Evolutionary conservation across 2,888 invertebrate species (phyloP).

Genomic region (Girardia tigrina): DNA sequence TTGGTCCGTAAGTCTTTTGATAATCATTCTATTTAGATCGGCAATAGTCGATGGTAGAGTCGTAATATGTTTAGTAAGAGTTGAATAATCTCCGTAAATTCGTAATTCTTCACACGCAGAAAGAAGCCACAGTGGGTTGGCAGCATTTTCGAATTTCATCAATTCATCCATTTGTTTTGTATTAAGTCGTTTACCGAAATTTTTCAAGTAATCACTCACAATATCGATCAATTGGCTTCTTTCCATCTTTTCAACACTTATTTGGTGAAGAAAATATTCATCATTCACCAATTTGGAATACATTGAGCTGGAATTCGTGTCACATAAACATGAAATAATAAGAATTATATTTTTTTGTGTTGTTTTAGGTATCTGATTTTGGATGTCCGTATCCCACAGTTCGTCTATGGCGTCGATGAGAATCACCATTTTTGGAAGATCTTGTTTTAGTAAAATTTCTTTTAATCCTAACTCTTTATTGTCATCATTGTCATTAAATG

Average conservation of each 20-base stretch:
- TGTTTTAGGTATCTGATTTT: background rate
- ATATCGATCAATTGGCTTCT: constrained; percentile 25
- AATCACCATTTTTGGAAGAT: background rate
- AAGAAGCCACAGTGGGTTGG: constrained; percentile 48
- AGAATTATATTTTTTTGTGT: background rate
- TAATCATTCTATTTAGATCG: constrained; percentile 34
- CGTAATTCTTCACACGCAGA: constrained; percentile 48
- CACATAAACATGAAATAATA: background rate
- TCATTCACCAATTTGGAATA: background rate
- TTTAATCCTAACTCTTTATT: background rate
- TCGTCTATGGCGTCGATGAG: background rate
- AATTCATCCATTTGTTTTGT: constrained; percentile 41
- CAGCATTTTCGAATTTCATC: constrained; percentile 42
- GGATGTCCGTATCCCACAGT: background rate
- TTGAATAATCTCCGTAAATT: constrained; percentile 40
- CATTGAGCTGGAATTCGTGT: background rate
- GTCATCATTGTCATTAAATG: background rate
- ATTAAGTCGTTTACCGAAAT: constrained; percentile 40
- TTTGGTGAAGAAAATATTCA: background rate
- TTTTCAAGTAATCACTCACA: constrained; percentile 28
- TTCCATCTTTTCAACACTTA: constrained; percentile 24
- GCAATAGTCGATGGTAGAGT: constrained; percentile 41
- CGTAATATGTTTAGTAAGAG: constrained; percentile 43
- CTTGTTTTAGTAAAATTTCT: background rate
- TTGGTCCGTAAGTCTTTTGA: constrained; percentile 21